phyloP scores from a whole-genome alignment of 2,113 vertebrate species.

The Mesocricetus auratus region DNA sequence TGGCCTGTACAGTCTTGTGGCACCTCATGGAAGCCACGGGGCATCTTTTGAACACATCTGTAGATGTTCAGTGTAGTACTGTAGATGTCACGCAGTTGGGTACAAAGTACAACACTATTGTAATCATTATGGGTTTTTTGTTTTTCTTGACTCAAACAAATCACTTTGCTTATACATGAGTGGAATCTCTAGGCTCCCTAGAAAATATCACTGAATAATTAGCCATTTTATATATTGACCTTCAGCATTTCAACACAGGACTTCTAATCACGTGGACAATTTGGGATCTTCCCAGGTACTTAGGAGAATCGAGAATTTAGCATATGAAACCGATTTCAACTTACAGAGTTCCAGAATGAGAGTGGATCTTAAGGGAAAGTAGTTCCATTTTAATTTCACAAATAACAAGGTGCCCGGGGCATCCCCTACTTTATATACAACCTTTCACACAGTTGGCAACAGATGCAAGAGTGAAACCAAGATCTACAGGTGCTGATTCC shows the following conservation, averaged over 20 bases:
- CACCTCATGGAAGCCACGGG: not conserved
- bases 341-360: not conserved
- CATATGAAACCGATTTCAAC: not conserved
- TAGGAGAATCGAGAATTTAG: not conserved
- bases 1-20: not conserved
- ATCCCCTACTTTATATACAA: not conserved
- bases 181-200: not conserved
- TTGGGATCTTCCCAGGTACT: not conserved
- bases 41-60: not conserved
- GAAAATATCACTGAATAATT: not conserved
- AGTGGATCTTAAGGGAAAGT: not conserved
- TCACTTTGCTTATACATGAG: not conserved
- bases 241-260: constrained; percentile 11
- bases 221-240: not conserved
- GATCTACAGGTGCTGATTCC: not conserved
- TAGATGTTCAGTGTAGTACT: not conserved
- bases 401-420: not conserved
- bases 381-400: not conserved
- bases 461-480: not conserved
- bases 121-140: not conserved
- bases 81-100: not conserved
- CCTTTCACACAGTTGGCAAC: not conserved
- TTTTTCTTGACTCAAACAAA: too few species aligned
- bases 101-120: not conserved
- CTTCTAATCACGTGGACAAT: not conserved